A percentile compares a stretch with the other conserved stretches of the same genome.
Conservation (phyloP, 2,113 vertebrate genomes). For the Dasypus novemcinctus region DNA sequence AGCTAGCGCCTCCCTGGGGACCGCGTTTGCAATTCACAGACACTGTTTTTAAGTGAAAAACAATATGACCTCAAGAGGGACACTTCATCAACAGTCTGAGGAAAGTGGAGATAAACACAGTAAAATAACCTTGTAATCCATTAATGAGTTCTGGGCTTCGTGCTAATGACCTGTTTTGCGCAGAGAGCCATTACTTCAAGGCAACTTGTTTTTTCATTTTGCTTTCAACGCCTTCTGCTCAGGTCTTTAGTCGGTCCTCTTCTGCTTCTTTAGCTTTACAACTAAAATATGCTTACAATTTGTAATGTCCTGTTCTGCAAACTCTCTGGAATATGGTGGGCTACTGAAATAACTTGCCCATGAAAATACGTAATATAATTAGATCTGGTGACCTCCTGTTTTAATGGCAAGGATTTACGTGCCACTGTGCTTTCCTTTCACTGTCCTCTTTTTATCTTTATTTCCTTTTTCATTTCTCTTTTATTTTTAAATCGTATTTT, state of each 20-base stretch:
- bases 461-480: neutral
- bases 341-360: neutral
- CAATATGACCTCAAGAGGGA: neutral
- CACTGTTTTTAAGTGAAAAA: neutral
- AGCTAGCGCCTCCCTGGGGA: neutral
- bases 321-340: slow-evolving; percentile 19
- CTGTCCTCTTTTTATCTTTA: neutral
- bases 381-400: neutral
- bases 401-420: neutral
- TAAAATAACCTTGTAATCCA: slow-evolving; percentile 5
- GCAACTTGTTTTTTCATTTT: neutral
- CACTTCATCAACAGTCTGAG: neutral
- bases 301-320: neutral
- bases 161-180: neutral
- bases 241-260: neutral
- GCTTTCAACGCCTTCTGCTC: slow-evolving; percentile 11
- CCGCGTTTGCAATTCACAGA: neutral
- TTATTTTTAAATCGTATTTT: neutral
- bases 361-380: neutral
- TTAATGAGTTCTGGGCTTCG: neutral
- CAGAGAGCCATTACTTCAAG: neutral
- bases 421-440: neutral
- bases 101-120: slow-evolving; percentile 13
- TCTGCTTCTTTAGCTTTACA: slow-evolving; percentile 17
- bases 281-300: neutral